Base-by-base conservation (phyloP, 2,113 vertebrate species). In the Amblyopsis rosae region DNA sequence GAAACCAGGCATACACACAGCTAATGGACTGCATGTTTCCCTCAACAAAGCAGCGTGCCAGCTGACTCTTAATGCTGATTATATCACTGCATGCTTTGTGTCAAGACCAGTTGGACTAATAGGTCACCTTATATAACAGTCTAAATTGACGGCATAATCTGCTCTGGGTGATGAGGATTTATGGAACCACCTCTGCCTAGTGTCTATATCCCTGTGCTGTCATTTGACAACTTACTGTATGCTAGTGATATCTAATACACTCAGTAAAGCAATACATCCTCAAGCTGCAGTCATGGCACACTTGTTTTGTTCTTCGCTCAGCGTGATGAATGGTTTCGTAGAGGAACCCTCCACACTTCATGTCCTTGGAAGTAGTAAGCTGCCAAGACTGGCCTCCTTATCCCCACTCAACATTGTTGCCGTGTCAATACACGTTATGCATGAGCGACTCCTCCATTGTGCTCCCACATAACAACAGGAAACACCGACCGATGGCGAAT, bases 401-500 rank as follows among this genome's bases (percentile, higher is more conserved):
- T 86, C 70, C 75, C 41, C 71, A 73, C 85, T 86, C 80, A 81
- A 82, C 82, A 83, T 82, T 84, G 88, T 90, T 75, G 72, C 55
- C 60, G 59, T 86, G 90, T 87, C 90, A 89, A 87, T 87, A 85
- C 78, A 66, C 3, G 0, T 19, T 16, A 63, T 76, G 71, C 61
- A 26, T 87, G 86, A 89, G 65, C 68, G 82, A 91, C 85, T 86
- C 77, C 17, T 68, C 85, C 73, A 89, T 89, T 88, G 86, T 88
- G 84, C 77, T 70, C 74, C 53, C 67, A 46, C 68, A 82, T 72
- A 76, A 84, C 86, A 88, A 89, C 87, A 88, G 87, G 86, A 89
- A 91, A 73, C 75, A 63, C 66, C 9, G 41, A 63, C 66, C 9
- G 41, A 86, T 80, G 67, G 70, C 77, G 32, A 79, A 76, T 72